Base-by-base conservation (phyloP, 2,113 vertebrate genomes). In the Corythornis madagascariensis region DNA sequence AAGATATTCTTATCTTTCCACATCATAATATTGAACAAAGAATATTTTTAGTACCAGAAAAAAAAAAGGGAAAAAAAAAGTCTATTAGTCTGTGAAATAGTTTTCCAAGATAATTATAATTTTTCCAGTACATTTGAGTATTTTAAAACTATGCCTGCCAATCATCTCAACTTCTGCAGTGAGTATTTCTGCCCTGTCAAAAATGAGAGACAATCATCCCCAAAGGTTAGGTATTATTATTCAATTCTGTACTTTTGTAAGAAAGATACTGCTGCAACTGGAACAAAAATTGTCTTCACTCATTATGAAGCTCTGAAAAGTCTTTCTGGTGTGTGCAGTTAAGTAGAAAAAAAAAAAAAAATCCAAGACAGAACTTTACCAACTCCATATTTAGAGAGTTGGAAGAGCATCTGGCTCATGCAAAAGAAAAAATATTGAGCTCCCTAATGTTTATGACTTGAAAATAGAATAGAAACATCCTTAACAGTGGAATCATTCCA, bases 271-370 rank as follows among this genome's bases (percentile, higher is more conserved):
- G 70, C 72, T 75, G 48, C 55, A 92, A 86, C 57, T 61, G 48
- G 53, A 93, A 74, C 16, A 88, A 83, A 95, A 94, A 90, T 17
- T 86, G 80, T 74, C 83, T 80, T 94, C n/a, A 67, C 84, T 94
- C 53, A 90, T 83, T 93, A 91, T 18, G 61, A 88, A 90, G 61
- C 61, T 60, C 35, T 88, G 57, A 80, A 94, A 94, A 91, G 71
- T 83, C 43, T 89, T 70, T 56, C 75, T 42, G 75, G 16, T 0
- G 1, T 74, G n/a, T 50, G 33, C 60, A 53, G 57, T 17, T 67
- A 84, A 53, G 40, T 10, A 66, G 15, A 21, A 74, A 90, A 82
- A 19, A 6, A 2, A 86, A 92, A 80, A 94, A 76, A 18, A 7
- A 2, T 21, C 29, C 53, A 78, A 71, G 38, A 60, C 11, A 79